Evolutionary conservation across 2,888 invertebrate species (phyloP), one percentile per base, ranked within the genome.

Genomic region (Parapristionchus giblindavisi): DNA sequence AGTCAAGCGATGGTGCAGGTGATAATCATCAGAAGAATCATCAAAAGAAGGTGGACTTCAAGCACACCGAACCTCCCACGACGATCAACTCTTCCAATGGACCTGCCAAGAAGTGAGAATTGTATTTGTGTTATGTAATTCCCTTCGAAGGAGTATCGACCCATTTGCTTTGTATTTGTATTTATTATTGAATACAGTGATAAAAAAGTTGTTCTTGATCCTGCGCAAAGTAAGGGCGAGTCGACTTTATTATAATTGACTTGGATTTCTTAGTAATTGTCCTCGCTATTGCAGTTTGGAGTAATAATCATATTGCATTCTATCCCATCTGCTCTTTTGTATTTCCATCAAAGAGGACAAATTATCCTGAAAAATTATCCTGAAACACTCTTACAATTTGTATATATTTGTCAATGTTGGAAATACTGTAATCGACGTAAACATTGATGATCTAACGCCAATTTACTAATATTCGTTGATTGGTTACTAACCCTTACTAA

Each of bases 41-140:
- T 29, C 27, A 21, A 2, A 27, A 27, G 43, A 43, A 43, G 43
- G 63, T 65, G 43, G 63, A 65, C 63, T 65, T 65, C 63, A 65
- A 43, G 63, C 27, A 38, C 38, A 40, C 36, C 17, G 61, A 3
- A 17, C 36, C 14, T 14, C 43, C 43, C 21, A 21, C 27, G 14
- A 65, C 40, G 6, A 40, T n/a, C 24, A 65, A 65, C 36, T 32
- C 34, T 36, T 36, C 60, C 34, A 60, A 60, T 32, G n/a, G 0
- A 8, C 11, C 43, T 17, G 17, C 8, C 43, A 43, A 43, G 11
- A 43, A n/a, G 60, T 34, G 0, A 11, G 17, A 21, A 2, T 36
- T 34, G 11, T 4, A 2, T 36, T 29, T 56, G 29, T 56, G 27
- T 24, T 56, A 24, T 14, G 8, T 43, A 43, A 14, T 8, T 17